phyloP scores from a whole-genome alignment of 2,113 vertebrate genomes.

The Dicentrarchus labrax region DNA sequence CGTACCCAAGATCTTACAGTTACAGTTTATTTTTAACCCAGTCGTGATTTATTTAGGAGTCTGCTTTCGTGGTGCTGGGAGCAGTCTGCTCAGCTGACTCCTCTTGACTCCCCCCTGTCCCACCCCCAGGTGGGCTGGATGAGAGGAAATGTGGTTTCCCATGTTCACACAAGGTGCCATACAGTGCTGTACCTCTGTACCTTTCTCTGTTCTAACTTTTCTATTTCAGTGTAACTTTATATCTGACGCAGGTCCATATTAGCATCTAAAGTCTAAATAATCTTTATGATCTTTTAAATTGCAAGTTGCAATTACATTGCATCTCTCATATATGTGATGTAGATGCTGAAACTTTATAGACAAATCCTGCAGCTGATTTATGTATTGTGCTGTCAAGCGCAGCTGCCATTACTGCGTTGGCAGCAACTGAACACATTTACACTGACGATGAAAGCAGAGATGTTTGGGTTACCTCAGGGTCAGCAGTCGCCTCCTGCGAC shows the following conservation, averaged over 20 bases:
- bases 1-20: conserved; percentile 23
- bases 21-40: conserved; percentile 76
- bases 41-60: conserved; percentile 77
- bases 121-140: conserved; percentile 28
- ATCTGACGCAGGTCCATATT: no score
- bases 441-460: no score
- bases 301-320: background rate
- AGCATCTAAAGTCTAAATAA: no score
- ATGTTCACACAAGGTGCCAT: conserved; percentile 22
- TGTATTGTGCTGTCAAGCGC: background rate
- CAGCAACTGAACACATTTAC: background rate
- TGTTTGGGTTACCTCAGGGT: no score
- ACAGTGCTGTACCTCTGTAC: background rate
- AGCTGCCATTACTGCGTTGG: background rate
- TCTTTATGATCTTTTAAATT: no score
- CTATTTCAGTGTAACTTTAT: no score
- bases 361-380: background rate
- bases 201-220: background rate
- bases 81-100: conserved; percentile 52
- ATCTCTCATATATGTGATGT: background rate
- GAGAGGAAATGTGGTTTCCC: conserved; percentile 14
- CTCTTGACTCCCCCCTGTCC: conserved; percentile 14
- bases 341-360: background rate
- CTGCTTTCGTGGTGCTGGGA: conserved; percentile 55
- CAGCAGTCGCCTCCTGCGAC: no score